phyloP scores from a whole-genome alignment of 1,140 invertebrate genomes.

The Homalodisca vitripennis region DNA sequence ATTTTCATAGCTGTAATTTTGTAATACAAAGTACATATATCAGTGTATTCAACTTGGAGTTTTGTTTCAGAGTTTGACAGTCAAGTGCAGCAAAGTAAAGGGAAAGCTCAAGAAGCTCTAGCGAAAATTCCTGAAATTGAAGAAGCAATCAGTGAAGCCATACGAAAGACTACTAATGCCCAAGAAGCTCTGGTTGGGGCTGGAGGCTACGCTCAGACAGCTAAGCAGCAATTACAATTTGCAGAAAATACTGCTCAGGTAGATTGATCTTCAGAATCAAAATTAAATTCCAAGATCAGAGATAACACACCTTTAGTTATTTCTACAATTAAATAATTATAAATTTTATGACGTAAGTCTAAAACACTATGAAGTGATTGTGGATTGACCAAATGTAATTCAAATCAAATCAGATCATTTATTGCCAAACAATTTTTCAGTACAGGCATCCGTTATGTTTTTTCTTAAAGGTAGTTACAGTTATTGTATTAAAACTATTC shows the following conservation, averaged over 20 bases:
- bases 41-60: constrained; percentile 28
- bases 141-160: constrained; percentile 62
- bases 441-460: too few relatives aligned
- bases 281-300: too few relatives aligned
- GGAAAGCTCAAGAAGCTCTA: constrained; percentile 68
- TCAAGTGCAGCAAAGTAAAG: constrained; percentile 72
- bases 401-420: too few relatives aligned
- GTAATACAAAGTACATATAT: neutral
- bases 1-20: too few relatives aligned
- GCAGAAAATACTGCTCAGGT: constrained; percentile 74
- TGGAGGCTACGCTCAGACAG: constrained; percentile 74
- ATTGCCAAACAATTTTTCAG: too few relatives aligned
- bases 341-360: too few relatives aligned
- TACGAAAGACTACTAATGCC: constrained; percentile 56
- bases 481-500: too few relatives aligned
- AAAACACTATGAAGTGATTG: too few relatives aligned
- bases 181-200: constrained; percentile 64
- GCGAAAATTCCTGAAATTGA: constrained; percentile 56
- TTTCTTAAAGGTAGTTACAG: too few relatives aligned
- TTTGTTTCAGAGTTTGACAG: constrained; percentile 78
- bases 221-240: constrained; percentile 66
- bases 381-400: too few relatives aligned
- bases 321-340: too few relatives aligned
- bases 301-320: too few relatives aligned
- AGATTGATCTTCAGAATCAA: neutral